Base-by-base conservation (phyloP, 2,888 invertebrate genomes). In the Sisyra nigra region DNA sequence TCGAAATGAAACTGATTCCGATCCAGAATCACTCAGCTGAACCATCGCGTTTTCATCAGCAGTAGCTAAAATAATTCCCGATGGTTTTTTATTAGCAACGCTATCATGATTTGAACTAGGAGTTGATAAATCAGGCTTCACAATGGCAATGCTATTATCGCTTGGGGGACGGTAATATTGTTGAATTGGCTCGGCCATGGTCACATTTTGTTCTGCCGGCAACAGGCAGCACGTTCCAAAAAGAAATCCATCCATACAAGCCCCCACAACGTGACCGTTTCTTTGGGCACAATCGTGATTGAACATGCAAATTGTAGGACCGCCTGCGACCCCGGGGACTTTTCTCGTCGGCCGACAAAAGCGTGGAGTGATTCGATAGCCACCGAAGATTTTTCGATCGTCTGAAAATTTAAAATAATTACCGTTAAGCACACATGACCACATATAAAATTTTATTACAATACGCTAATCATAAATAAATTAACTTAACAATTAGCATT, bases 231-330 rank as follows among this genome's bases (percentile, higher is more conserved):
- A 92, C 1, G 91, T 86, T 2, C 91, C 91, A 54, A 89, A 89
- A n/a, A 87, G 69, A 58, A 87, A 87, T 0, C 91, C 87, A 54
- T 91, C 89, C 80, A 89, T 86, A 56, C 91, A 92, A 1, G 89
- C 81, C 0, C 89, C 88, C 0, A 91, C 84, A 50, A 88, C 81
- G 56, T 81, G 76, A 0, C 91, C 91, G 0, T 75, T 76, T 48
- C 84, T 67, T 51, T 80, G 79, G 1, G 71, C 68, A 57, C 91
- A 91, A 57, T 91, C 88, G 55, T 87, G 86, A 63, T 91, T 89
- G 67, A 91, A 92, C 91, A 91, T 91, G 62, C 91, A 91, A 54
- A 87, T 79, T 32, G 81, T 83, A 33, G 79, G 79, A 1, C 81
- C 80, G 2, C 41, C 41, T 52, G 76, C 73, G 36, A 71, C 67